These are phyloP conservation scores for Notothenia coriiceps DNA, from an alignment of 2,113 vertebrate genomes.

Conservation along the genomic window DNA sequence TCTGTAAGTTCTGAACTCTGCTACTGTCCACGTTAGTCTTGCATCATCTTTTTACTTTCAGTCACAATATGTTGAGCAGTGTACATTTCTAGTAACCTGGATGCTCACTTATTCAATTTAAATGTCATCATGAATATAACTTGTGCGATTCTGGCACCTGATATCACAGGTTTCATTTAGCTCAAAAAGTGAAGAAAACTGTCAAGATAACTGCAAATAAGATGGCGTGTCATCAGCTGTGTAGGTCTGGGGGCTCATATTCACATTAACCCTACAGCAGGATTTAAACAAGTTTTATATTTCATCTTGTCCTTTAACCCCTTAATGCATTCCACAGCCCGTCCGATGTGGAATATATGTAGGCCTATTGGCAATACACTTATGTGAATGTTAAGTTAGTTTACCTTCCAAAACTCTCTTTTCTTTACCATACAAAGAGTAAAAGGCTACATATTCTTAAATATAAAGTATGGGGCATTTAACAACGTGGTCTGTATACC, in stretches of 20 bases:
- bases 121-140: neutral
- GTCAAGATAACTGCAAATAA: slow-evolving; percentile 12
- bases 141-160: neutral
- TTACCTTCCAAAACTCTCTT: neutral
- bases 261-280: neutral
- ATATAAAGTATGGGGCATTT: too few species aligned
- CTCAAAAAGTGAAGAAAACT: neutral
- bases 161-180: slow-evolving; percentile 4
- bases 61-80: too few species aligned
- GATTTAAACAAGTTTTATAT: too few species aligned
- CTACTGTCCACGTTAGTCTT: too few species aligned
- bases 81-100: neutral
- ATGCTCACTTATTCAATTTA: neutral
- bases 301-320: too few species aligned
- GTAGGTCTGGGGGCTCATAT: neutral
- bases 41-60: too few species aligned
- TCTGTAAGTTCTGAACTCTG: too few species aligned
- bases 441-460: neutral
- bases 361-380: too few species aligned
- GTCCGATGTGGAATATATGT: too few species aligned
- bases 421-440: neutral
- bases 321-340: too few species aligned
- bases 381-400: neutral
- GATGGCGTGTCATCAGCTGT: neutral
- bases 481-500: neutral